These are phyloP conservation scores for Streblospio benedicti DNA, from an alignment of 1,140 invertebrate species.

Conservation along the genomic window DNA sequence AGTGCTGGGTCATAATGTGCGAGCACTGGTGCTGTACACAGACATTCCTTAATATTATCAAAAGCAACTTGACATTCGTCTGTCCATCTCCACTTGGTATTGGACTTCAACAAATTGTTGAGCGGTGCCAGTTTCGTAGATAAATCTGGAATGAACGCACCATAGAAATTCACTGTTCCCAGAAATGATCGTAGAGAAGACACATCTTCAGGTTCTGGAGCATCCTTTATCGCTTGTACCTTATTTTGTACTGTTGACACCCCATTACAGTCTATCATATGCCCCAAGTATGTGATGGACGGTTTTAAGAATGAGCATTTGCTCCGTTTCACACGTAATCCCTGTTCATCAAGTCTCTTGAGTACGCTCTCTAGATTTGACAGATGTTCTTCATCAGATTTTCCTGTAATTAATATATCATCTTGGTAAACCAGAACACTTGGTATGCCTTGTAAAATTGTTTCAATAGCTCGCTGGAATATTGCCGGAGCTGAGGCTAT, in stretches of 20 bases:
- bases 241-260: background rate
- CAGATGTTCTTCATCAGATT: constrained; percentile 16
- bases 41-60: background rate
- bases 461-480: constrained; percentile 50
- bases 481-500: constrained; percentile 48
- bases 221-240: constrained; percentile 1
- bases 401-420: constrained; percentile 19
- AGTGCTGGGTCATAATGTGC: constrained; percentile 34
- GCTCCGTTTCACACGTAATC: constrained; percentile 6
- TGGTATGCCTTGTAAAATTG: constrained; percentile 32
- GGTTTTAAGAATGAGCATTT: background rate
- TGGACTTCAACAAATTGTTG: constrained; percentile 1
- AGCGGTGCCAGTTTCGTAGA: background rate
- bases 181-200: background rate
- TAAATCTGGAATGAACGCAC: background rate
- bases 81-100: background rate
- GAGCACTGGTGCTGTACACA: constrained; percentile 20
- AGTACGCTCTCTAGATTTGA: constrained; percentile 7
- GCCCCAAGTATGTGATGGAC: background rate
- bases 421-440: constrained; percentile 23
- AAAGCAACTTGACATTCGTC: background rate
- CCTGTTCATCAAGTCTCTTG: background rate
- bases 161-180: constrained; percentile 7
- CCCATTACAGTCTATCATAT: background rate
- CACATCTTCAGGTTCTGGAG: background rate